phyloP scores from a whole-genome alignment of 2,113 vertebrate genomes.

The Rynchops niger region DNA sequence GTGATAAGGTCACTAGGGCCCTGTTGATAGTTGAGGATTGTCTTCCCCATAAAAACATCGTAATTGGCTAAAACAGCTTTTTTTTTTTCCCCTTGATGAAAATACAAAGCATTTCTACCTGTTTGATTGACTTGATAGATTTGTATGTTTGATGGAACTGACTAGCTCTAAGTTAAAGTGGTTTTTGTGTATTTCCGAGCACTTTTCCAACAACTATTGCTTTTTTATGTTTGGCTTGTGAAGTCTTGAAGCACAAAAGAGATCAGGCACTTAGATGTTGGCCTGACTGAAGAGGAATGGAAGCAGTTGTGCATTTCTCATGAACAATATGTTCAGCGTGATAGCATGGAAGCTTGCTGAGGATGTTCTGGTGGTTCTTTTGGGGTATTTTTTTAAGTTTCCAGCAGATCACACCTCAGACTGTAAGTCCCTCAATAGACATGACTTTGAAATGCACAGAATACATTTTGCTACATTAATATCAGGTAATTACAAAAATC shows the following conservation, averaged over 20 bases:
- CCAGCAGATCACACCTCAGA: not conserved
- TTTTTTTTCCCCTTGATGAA: not conserved
- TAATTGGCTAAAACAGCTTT: not conserved
- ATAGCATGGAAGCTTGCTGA: not conserved
- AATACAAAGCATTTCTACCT: not conserved
- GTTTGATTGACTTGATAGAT: not conserved
- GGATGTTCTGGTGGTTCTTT: not conserved
- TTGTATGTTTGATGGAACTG: not conserved
- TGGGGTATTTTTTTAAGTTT: not conserved
- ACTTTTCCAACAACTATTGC: not conserved
- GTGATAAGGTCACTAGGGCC: not conserved
- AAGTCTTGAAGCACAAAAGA: not conserved
- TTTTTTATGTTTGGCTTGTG: not conserved
- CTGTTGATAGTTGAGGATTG: not conserved
- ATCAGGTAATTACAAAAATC: not conserved
- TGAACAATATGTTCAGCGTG: rapidly evolving
- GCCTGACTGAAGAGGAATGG: not conserved
- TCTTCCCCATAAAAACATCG: not conserved
- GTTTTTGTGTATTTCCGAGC: not conserved
- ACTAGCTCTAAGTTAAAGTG: not conserved
- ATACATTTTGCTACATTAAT: not conserved
- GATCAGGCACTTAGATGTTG: not conserved
- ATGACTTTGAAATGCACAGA: not conserved
- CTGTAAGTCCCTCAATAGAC: not conserved
- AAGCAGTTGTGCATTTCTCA: not conserved